A percentile compares a stretch with the other conserved stretches of the same genome.
phyloP scores from a whole-genome alignment of 2,113 vertebrate species.

The Mionectes macconnelli region DNA sequence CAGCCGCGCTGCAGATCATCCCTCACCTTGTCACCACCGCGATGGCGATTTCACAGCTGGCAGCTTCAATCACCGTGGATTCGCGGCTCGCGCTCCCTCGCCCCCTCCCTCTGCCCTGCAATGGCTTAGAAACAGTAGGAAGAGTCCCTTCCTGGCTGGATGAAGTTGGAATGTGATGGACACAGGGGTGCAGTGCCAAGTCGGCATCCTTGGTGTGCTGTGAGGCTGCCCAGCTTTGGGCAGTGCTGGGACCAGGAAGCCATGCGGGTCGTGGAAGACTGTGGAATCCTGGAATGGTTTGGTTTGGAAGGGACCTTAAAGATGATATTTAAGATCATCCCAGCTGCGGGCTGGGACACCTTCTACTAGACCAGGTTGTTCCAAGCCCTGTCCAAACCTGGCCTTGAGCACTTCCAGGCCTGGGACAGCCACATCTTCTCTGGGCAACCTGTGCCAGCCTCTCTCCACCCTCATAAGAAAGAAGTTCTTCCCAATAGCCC shows the following conservation, averaged over 20 bases:
- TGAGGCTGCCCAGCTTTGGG: fast-evolving
- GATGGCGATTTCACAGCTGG: conserved; percentile 56
- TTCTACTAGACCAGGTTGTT: background rate
- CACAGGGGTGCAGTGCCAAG: fast-evolving
- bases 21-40: conserved; percentile 38
- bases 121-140: background rate
- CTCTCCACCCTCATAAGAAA: fast-evolving
- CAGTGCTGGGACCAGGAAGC: fast-evolving
- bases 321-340: no score
- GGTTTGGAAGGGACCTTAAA: background rate
- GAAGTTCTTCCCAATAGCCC: background rate
- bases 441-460: fast-evolving
- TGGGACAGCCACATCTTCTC: background rate
- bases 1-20: background rate
- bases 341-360: background rate
- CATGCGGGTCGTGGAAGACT: fast-evolving
- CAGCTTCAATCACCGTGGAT: background rate
- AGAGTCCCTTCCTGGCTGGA: background rate
- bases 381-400: fast-evolving
- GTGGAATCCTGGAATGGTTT: background rate
- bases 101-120: background rate
- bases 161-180: background rate
- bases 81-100: background rate
- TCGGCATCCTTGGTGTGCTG: fast-evolving
- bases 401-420: background rate